Percentiles rank a stretch among this genome's conserved stretches.
Evolutionary conservation across 2,797 vertebrate species (phyloP).

Genomic region (Distichodus sexfasciatus): DNA sequence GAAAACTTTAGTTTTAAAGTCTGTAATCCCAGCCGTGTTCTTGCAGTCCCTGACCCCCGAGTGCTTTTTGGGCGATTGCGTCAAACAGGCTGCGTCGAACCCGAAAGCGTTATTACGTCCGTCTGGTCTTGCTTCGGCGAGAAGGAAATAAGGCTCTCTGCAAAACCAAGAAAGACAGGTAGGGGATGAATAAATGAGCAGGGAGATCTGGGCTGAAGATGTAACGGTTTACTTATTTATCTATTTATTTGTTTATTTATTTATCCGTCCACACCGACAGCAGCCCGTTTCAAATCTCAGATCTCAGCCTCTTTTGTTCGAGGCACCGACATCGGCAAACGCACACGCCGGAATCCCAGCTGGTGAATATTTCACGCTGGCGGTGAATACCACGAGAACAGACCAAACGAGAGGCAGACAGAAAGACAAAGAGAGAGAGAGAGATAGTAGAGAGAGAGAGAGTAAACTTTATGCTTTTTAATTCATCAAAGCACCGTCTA

Average conservation of each 20-base stretch:
- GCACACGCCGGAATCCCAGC: slow-evolving; percentile 44
- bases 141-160: slow-evolving; percentile 5
- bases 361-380: slow-evolving; percentile 54
- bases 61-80: slow-evolving; percentile 34
- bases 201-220: slow-evolving; percentile 2
- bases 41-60: slow-evolving; percentile 22
- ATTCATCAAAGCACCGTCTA: slow-evolving; percentile 55
- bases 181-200: slow-evolving; percentile 34
- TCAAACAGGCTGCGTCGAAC: slow-evolving; percentile 27
- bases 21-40: slow-evolving; percentile 1
- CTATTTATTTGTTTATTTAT: slow-evolving; percentile 9
- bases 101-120: slow-evolving; percentile 43
- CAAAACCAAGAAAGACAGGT: neutral
- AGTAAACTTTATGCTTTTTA: slow-evolving; percentile 49
- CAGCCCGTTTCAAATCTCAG: slow-evolving; percentile 46
- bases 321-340: slow-evolving; percentile 37
- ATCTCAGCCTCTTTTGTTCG: slow-evolving; percentile 48
- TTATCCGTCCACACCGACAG: slow-evolving; percentile 15
- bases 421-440: neutral
- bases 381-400: slow-evolving; percentile 35
- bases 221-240: slow-evolving; percentile 29
- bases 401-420: neutral
- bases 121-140: slow-evolving; percentile 26
- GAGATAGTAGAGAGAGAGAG: slow-evolving; percentile 28
- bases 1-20: slow-evolving; percentile 1